Evolutionary conservation across 1,140 invertebrate species (phyloP), one percentile per base, ranked within the genome.

Genomic region (Laupala kohalensis): DNA sequence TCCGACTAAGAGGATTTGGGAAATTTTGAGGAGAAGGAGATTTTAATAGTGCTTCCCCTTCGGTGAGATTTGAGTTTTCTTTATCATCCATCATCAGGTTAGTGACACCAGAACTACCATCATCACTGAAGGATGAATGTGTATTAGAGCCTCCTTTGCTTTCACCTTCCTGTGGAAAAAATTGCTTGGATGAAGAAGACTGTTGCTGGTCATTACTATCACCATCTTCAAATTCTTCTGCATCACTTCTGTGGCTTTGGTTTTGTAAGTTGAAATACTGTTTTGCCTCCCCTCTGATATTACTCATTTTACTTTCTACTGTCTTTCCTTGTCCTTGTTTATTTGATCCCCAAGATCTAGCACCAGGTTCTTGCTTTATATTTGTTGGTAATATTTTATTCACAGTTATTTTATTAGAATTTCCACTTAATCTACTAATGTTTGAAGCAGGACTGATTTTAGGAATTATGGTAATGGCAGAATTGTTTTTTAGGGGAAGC

Each of bases 401-500:
- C 37, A 53, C 37, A 53, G 37, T 9, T 53, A 19, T 9, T 4
- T 53, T 53, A 53, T 53, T 53, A 13, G 37, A 2, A 53, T 53
- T 53, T 53, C 37, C 25, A 27, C n/a, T 15, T 25, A 6, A 64
- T 67, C 19, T 63, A 62, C n/a, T 65, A 25, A 24, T 67, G 63
- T 26, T 64, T 29, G 24, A 67, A 69, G 15, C 64, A 28, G 63
- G 67, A 69, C 28, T 19, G 62, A 19, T 64, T 64, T 87, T 87
- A 25, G 88, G 87, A 73, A 86, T 86, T 27, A 88, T 87, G 26
- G 88, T 87, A 30, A 89, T 86, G 3, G 87, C 86, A 9, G 88
- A 86, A 75, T 88, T 89, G 75, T 86, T 87, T 76, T 88, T 87
- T 37, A 90, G 80, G 0, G 87, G 84, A 27, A 86, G 85, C 0